Conservation (phyloP, 1,140 invertebrate species). For the Trichonephila inaurata region DNA sequence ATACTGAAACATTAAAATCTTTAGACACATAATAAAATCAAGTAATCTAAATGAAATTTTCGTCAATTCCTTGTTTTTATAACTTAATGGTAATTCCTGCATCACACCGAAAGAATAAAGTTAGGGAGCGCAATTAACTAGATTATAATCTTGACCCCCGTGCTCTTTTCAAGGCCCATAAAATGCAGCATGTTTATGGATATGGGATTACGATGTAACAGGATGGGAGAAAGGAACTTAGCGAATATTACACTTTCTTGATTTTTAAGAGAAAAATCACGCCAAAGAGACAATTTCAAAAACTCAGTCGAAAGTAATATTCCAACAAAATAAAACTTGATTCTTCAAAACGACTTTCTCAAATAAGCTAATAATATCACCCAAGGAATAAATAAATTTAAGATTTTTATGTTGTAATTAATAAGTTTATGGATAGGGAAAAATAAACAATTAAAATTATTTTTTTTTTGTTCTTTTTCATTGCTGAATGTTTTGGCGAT, state of each 20-base stretch:
- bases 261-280: not conserved
- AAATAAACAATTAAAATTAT: not conserved
- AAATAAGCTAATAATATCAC: constrained; percentile 21
- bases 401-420: not conserved
- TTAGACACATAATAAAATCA: no score
- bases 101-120: not conserved
- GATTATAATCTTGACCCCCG: constrained; percentile 60
- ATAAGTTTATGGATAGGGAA: not conserved
- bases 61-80: not conserved
- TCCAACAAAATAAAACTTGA: constrained; percentile 6
- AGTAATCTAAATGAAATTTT: no score
- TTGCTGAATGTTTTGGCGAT: not conserved
- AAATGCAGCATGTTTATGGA: constrained; percentile 45
- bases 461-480: not conserved
- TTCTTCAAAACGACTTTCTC: not conserved
- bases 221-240: constrained; percentile 2
- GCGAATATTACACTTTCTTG: constrained; percentile 23
- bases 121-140: constrained; percentile 51
- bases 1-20: no score
- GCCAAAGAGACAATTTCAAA: constrained; percentile 20
- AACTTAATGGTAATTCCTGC: not conserved
- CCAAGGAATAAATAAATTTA: not conserved
- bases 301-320: constrained; percentile 38
- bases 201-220: constrained; percentile 31
- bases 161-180: constrained; percentile 56